These are phyloP conservation scores for Augochlora pura DNA, from an alignment of 1,140 invertebrate genomes.

Conservation along the genomic window DNA sequence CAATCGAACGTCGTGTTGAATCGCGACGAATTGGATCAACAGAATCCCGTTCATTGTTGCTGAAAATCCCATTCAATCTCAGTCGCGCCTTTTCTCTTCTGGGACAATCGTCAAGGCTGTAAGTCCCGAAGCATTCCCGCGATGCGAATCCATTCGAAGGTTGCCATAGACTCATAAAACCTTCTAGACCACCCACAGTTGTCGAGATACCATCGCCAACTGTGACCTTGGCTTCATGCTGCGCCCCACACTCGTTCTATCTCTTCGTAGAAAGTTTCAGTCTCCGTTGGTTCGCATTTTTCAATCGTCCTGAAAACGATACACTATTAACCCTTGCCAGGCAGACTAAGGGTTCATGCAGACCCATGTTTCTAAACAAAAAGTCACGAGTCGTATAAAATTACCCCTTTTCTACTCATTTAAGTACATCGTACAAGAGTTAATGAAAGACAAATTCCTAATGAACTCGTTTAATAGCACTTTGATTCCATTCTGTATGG, in stretches of 20 bases:
- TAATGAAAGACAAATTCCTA: no score
- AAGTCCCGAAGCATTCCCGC: not conserved
- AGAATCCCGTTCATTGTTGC: not conserved
- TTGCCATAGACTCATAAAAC: not conserved
- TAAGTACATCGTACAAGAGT: no score
- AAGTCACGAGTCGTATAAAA: no score
- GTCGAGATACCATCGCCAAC: not conserved
- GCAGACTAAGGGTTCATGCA: no score
- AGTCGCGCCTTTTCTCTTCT: not conserved
- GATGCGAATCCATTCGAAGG: not conserved
- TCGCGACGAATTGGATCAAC: no score
- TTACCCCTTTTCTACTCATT: no score
- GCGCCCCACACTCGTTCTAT: not conserved
- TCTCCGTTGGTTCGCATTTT: not conserved
- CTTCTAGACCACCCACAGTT: slow-evolving; percentile 16
- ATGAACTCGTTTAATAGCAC: no score
- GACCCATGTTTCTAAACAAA: no score
- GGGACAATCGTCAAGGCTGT: not conserved
- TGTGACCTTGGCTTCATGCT: not conserved
- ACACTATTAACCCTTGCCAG: no score
- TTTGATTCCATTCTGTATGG: no score
- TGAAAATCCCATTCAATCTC: not conserved
- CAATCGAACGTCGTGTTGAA: not conserved
- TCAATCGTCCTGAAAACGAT: not conserved
- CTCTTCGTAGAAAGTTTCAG: not conserved